Conservation (phyloP, 2,113 vertebrate genomes). For the Sialia sialis region DNA sequence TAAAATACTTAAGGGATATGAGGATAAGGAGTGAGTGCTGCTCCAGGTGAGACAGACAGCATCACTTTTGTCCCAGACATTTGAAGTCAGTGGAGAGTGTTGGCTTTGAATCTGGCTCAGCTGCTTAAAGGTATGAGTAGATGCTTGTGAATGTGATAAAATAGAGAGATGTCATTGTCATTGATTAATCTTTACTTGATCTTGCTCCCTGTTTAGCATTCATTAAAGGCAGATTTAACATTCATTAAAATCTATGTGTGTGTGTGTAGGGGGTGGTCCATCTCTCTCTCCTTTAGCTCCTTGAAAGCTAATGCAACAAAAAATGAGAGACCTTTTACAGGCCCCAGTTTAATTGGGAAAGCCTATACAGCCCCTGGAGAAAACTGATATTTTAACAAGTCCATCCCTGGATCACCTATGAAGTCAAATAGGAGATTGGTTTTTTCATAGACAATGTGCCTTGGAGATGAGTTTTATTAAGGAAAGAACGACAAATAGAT, state of each 20-base stretch:
- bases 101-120: neutral
- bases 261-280: neutral
- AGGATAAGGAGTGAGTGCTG: neutral
- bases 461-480: neutral
- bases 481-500: neutral
- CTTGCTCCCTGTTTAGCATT: neutral
- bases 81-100: neutral
- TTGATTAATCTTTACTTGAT: neutral
- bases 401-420: neutral
- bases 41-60: neutral
- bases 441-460: neutral
- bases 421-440: neutral
- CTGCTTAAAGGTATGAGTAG: neutral
- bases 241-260: neutral
- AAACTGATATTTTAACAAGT: neutral
- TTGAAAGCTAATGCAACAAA: neutral
- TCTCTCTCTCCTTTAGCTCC: neutral
- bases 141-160: neutral
- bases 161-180: neutral
- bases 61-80: neutral
- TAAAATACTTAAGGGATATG: neutral
- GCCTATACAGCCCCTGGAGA: neutral
- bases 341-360: neutral
- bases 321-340: neutral
- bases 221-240: neutral